A percentile compares a stretch with the other conserved stretches of the same genome.
phyloP scores from a whole-genome alignment of 2,113 vertebrate species.

The Ancistrus triradiatus region DNA sequence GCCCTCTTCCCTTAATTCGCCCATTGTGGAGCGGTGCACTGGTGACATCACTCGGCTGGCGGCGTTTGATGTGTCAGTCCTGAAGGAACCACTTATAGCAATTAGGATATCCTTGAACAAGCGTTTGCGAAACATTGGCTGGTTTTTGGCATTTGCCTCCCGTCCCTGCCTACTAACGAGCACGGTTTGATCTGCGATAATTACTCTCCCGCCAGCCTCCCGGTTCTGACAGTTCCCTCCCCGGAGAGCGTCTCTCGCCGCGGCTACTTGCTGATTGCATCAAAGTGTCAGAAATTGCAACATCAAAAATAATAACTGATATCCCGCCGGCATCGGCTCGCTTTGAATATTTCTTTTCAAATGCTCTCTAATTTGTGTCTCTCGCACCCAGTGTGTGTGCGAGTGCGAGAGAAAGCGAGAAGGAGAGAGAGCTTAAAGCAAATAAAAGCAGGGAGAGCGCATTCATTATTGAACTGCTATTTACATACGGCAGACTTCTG shows the following conservation, averaged over 20 bases:
- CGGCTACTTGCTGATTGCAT: constrained; percentile 73
- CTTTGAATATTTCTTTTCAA: constrained; percentile 78
- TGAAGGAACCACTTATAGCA: constrained; percentile 95
- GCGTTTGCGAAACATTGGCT: constrained; percentile 92
- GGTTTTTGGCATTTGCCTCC: constrained; percentile 81
- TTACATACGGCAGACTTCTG: constrained; percentile 72
- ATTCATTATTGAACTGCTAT: constrained; percentile 74
- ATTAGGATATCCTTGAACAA: constrained; percentile 99
- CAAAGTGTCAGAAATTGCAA: constrained; percentile 82
- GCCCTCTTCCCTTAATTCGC: constrained; percentile 67
- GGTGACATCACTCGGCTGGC: constrained; percentile 83
- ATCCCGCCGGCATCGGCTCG: constrained; percentile 66
- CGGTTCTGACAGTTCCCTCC: constrained; percentile 80
- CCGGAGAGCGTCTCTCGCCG: constrained; percentile 71
- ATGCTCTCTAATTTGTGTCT: constrained; percentile 76
- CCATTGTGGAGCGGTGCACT: constrained; percentile 52
- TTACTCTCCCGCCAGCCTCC: constrained; percentile 82
- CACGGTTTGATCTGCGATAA: constrained; percentile 93
- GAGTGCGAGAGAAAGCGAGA: background rate
- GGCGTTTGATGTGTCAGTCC: constrained; percentile 88
- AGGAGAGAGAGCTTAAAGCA: constrained; percentile 59
- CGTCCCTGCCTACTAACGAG: constrained; percentile 81
- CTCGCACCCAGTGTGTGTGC: constrained; percentile 55
- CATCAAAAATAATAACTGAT: constrained; percentile 86
- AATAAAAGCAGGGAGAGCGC: constrained; percentile 73